These are phyloP conservation scores for Neopipo cinnamomea DNA, from an alignment of 2,113 vertebrate species.

Conservation along the genomic window DNA sequence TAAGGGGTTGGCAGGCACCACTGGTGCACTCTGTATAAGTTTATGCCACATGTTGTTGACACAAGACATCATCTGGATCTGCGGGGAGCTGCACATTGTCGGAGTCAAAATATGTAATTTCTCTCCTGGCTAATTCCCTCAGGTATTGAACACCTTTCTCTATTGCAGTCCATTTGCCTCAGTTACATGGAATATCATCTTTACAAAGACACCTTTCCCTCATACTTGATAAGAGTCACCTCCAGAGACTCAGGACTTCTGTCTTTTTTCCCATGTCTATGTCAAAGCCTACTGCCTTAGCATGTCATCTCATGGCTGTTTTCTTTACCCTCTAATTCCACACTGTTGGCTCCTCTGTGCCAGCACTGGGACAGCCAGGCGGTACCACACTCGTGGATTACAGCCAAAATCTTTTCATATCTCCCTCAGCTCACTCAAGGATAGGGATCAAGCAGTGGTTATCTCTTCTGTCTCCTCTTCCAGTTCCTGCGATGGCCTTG, in stretches of 20 bases:
- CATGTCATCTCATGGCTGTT: not conserved
- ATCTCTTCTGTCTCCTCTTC: not conserved
- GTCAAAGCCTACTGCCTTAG: no score
- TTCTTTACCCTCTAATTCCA: not conserved
- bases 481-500: not conserved
- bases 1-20: rapidly evolving
- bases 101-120: not conserved
- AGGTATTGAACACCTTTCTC: not conserved
- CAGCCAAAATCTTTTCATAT: not conserved
- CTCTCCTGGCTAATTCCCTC: not conserved
- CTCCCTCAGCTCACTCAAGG: not conserved
- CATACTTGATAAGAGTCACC: not conserved
- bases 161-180: not conserved
- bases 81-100: not conserved
- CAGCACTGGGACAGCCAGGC: not conserved
- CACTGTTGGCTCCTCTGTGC: not conserved
- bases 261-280: not conserved
- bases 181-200: not conserved
- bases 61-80: rapidly evolving
- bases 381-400: not conserved
- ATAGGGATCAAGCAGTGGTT: not conserved
- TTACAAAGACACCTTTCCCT: not conserved
- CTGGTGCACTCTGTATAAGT: not conserved
- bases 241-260: not conserved
- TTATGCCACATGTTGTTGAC: not conserved